A percentile compares a stretch with the other conserved stretches of the same genome.
These are phyloP conservation scores for Tretioscincus oriximinensis DNA, from an alignment of 2,113 vertebrate species.

Conservation along the genomic window DNA sequence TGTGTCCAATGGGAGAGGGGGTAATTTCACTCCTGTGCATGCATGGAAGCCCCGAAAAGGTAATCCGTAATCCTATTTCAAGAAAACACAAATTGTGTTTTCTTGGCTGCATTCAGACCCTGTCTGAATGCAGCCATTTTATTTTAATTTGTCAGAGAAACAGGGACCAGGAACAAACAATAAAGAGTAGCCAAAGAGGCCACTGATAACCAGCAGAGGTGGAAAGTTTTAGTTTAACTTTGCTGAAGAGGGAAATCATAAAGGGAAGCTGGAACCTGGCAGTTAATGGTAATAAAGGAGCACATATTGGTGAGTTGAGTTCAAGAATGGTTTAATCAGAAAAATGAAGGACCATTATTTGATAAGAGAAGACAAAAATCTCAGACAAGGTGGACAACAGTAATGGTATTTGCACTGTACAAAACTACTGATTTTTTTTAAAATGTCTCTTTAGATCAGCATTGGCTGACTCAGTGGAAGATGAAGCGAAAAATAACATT, in stretches of 20 bases:
- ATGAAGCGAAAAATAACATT: conserved; percentile 97
- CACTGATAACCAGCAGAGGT: not conserved
- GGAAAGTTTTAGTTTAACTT: not conserved
- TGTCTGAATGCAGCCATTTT: not conserved
- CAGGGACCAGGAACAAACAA: not conserved
- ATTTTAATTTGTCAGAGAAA: not conserved
- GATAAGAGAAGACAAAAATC: not conserved
- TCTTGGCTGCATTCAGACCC: too few relatives aligned
- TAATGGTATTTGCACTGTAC: conserved; percentile 25
- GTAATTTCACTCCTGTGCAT: too few relatives aligned
- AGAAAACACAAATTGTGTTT: too few relatives aligned
- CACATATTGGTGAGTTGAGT: not conserved
- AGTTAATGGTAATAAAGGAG: not conserved
- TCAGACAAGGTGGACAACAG: not conserved
- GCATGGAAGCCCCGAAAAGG: too few relatives aligned
- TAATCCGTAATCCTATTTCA: too few relatives aligned
- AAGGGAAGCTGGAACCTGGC: not conserved
- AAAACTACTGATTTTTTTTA: conserved; percentile 44
- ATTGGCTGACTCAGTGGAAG: conserved; percentile 84
- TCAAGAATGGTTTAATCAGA: not conserved
- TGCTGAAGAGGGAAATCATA: not conserved
- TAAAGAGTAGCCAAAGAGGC: not conserved
- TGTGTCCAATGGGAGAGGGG: too few relatives aligned
- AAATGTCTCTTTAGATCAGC: conserved; percentile 85
- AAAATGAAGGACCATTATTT: not conserved